phyloP scores from a whole-genome alignment of 2,888 invertebrate genomes.

The Pomacea canaliculata region DNA sequence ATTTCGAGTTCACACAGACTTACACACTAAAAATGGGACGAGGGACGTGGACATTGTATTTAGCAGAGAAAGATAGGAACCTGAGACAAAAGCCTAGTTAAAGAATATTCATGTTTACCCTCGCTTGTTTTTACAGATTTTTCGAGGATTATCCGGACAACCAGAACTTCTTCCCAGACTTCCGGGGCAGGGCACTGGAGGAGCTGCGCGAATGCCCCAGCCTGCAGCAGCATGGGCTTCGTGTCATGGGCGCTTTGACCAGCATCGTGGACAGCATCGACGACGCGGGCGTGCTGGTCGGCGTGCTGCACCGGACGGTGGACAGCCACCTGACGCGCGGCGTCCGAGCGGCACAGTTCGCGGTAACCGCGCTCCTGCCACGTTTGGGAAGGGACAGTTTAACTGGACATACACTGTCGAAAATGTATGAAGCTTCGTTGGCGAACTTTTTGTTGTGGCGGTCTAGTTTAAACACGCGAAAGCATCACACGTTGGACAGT shows the following conservation, averaged over 20 bases:
- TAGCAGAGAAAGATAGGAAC: too few relatives aligned
- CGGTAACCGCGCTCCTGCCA: constrained; percentile 24
- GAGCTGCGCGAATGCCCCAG: constrained; percentile 71
- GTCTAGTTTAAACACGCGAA: too few relatives aligned
- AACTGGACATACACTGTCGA: too few relatives aligned
- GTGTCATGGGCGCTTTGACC: constrained; percentile 72
- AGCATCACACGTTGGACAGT: too few relatives aligned
- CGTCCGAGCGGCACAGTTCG: constrained; percentile 29
- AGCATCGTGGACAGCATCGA: constrained; percentile 73
- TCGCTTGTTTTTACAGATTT: constrained; percentile 67
- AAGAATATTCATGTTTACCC: too few relatives aligned
- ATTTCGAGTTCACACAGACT: too few relatives aligned
- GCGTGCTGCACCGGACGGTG: constrained; percentile 72
- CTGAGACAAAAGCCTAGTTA: too few relatives aligned
- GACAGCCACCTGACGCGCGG: constrained; percentile 65
- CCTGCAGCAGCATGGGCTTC: constrained; percentile 74
- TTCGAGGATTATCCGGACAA: constrained; percentile 73
- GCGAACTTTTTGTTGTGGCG: too few relatives aligned
- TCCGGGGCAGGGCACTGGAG: constrained; percentile 71
- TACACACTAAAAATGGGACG: too few relatives aligned
- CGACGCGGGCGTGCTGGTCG: constrained; percentile 71
- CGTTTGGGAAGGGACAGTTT: too few relatives aligned
- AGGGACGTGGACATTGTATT: too few relatives aligned
- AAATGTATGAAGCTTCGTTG: too few relatives aligned
- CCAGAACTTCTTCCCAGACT: constrained; percentile 71